phyloP scores from a whole-genome alignment of 2,113 vertebrate species.

The Toxostoma redivivum region DNA sequence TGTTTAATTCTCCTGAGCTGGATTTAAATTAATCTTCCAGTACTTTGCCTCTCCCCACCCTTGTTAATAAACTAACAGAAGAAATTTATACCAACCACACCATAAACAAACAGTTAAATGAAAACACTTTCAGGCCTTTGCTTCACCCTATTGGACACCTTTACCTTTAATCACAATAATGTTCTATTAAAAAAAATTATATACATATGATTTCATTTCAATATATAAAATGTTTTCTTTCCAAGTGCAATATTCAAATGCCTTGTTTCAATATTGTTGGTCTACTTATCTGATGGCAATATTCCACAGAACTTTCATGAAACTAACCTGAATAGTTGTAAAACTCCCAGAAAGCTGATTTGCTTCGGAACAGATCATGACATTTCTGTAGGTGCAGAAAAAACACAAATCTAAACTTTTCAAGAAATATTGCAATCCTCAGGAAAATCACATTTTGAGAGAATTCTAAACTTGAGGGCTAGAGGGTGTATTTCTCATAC shows the following conservation, averaged over 20 bases:
- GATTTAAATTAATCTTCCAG: conserved; percentile 70
- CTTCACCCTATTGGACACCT: background rate
- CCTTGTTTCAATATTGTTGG: background rate
- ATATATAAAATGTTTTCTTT: background rate
- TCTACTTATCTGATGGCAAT: background rate
- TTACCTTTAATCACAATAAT: background rate
- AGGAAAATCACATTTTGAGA: background rate
- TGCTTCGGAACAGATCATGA: background rate
- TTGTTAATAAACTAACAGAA: conserved; percentile 35
- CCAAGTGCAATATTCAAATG: background rate
- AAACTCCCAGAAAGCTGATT: background rate
- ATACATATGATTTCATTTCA: background rate
- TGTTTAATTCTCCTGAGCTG: conserved; percentile 67
- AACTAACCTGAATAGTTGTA: background rate
- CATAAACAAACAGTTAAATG: conserved; percentile 2
- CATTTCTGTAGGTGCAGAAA: background rate
- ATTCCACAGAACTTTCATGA: background rate
- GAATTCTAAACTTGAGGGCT: background rate
- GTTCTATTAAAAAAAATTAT: background rate
- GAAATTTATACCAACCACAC: background rate
- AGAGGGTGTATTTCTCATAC: background rate
- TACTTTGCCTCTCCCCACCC: background rate
- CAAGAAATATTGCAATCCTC: background rate
- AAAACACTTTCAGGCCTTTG: background rate
- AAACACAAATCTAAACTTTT: background rate